phyloP scores from a whole-genome alignment of 1,140 invertebrate species.

The Ceratitis capitata region DNA sequence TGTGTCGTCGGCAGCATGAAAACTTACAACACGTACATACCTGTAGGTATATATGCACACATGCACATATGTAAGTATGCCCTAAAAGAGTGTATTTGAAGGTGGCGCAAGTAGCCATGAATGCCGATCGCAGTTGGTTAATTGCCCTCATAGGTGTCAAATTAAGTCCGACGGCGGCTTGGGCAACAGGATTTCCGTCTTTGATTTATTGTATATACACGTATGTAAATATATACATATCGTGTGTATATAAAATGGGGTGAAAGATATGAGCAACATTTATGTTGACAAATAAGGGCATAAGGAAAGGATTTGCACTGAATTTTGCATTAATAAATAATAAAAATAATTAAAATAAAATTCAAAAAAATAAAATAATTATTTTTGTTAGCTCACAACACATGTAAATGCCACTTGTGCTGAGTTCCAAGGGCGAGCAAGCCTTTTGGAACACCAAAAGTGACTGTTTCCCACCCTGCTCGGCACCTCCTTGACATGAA shows the following conservation, averaged over 20 bases:
- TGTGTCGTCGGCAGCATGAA: background rate
- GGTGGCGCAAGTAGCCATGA: background rate
- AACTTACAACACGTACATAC: background rate
- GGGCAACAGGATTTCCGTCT: background rate
- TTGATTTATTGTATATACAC: background rate
- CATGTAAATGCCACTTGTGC: no score
- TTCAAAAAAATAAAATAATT: no score
- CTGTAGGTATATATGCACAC: background rate
- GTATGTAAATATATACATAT: background rate
- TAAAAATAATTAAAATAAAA: background rate
- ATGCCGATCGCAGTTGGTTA: background rate
- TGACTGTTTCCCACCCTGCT: no score
- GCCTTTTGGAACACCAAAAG: no score
- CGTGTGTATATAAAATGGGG: no score
- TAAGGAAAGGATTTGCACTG: background rate
- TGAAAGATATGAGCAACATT: no score
- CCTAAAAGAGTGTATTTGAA: background rate
- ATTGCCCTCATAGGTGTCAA: constrained; percentile 16
- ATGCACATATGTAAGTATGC: background rate
- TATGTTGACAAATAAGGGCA: constrained; percentile 16
- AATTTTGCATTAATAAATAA: background rate
- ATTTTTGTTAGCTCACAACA: no score
- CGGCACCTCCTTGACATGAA: no score
- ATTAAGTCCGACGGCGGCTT: constrained; percentile 1
- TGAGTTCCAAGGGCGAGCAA: no score